Conservation (phyloP, 2,888 invertebrate genomes). For the Choreutis nemorana region DNA sequence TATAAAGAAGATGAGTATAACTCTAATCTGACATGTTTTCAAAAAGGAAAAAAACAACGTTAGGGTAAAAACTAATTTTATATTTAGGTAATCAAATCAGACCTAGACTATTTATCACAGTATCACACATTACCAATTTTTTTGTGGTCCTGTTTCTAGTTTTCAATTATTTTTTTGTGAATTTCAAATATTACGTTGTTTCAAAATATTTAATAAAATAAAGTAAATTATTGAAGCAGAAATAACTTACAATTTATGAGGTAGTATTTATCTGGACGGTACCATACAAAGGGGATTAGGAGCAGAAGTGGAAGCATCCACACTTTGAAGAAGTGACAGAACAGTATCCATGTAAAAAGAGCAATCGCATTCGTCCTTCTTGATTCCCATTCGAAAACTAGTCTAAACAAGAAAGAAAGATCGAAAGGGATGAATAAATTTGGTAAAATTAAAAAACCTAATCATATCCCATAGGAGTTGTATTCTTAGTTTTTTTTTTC, state of each 20-base stretch:
- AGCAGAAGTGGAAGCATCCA: slow-evolving; percentile 90
- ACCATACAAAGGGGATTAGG: slow-evolving; percentile 78
- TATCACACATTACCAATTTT: too few relatives aligned
- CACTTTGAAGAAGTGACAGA: slow-evolving; percentile 90
- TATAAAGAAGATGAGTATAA: too few relatives aligned
- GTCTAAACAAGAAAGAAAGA: slow-evolving; percentile 57
- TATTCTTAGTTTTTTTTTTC: neutral
- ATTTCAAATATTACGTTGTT: too few relatives aligned
- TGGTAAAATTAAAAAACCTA: neutral
- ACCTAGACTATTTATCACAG: too few relatives aligned
- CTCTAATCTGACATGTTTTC: too few relatives aligned
- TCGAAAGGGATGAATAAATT: slow-evolving; percentile 4
- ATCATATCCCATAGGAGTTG: neutral
- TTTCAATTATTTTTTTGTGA: too few relatives aligned
- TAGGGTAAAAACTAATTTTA: too few relatives aligned
- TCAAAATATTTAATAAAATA: too few relatives aligned
- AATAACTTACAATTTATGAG: slow-evolving; percentile 30
- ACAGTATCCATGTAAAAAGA: slow-evolving; percentile 80
- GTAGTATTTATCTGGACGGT: slow-evolving; percentile 32
- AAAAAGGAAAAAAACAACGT: too few relatives aligned
- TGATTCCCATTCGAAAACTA: slow-evolving; percentile 96
- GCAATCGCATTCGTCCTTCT: slow-evolving; percentile 81
- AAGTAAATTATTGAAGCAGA: too few relatives aligned
- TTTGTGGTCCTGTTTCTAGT: too few relatives aligned
- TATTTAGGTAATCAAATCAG: too few relatives aligned